These are phyloP conservation scores for Dufourea novaeangliae DNA, from an alignment of 1,140 invertebrate species.

Conservation along the genomic window DNA sequence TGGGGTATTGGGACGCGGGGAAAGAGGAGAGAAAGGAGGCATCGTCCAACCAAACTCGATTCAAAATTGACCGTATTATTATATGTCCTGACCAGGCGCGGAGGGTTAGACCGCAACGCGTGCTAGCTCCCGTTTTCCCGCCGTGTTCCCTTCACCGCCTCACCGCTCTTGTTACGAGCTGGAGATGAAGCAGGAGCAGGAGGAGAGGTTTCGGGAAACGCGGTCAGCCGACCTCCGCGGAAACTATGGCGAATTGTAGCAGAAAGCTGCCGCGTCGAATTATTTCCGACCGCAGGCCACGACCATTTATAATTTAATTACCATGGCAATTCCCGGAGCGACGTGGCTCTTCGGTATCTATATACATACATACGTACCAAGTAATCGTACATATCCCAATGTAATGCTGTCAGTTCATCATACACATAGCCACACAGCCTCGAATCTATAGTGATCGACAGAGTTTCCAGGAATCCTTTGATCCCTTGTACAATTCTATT, in stretches of 20 bases:
- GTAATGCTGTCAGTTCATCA: constrained; percentile 28
- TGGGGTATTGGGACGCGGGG: constrained; percentile 49
- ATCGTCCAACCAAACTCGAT: constrained; percentile 72
- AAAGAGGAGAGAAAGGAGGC: constrained; percentile 35
- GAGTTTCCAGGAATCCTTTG: constrained; percentile 40
- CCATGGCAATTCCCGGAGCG: constrained; percentile 68
- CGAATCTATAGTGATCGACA: constrained; percentile 15
- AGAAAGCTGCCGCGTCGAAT: constrained; percentile 76
- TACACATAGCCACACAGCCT: constrained; percentile 20
- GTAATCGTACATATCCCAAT: constrained; percentile 32
- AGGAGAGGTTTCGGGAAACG: constrained; percentile 62
- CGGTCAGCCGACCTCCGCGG: constrained; percentile 65
- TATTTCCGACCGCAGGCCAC: constrained; percentile 78
- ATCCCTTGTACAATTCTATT: background rate
- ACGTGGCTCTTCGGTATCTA: constrained; percentile 49
- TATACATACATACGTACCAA: constrained; percentile 47
- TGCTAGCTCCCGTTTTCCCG: constrained; percentile 45
- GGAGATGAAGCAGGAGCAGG: constrained; percentile 34
- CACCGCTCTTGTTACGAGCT: constrained; percentile 45
- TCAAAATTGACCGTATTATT: constrained; percentile 79
- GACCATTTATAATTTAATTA: constrained; percentile 78
- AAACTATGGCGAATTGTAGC: constrained; percentile 72
- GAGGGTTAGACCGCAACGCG: constrained; percentile 65
- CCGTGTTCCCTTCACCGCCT: constrained; percentile 19
- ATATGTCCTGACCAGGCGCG: constrained; percentile 69